These are phyloP conservation scores for Drosophila ananassae DNA, from an alignment of 1,140 invertebrate species.

Conservation along the genomic window DNA sequence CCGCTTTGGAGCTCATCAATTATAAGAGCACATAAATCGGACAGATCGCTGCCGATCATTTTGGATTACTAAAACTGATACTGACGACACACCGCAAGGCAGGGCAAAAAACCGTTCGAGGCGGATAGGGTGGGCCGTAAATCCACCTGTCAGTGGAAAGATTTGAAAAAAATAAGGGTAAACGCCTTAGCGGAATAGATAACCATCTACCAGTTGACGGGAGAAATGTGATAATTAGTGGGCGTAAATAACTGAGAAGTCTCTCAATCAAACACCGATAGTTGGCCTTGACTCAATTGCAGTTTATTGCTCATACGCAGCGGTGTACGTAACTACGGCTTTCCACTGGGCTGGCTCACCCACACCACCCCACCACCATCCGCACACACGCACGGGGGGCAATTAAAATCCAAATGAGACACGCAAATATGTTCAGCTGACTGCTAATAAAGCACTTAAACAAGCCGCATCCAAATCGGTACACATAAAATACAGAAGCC, in stretches of 20 bases:
- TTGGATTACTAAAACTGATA: constrained; percentile 16
- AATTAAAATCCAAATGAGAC: constrained; percentile 40
- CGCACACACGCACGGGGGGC: constrained; percentile 13
- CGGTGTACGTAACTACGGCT: constrained; percentile 49
- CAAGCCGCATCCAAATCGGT: constrained; percentile 24
- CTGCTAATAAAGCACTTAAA: constrained; percentile 59
- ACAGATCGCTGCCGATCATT: not conserved
- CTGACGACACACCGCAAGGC: not conserved
- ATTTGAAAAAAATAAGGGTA: constrained; percentile 1
- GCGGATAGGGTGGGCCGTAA: constrained; percentile 7
- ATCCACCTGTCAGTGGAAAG: constrained; percentile 18
- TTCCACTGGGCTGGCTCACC: constrained; percentile 32
- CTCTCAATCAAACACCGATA: constrained; percentile 10
- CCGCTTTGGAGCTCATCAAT: constrained; percentile 21
- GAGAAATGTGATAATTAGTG: constrained; percentile 10
- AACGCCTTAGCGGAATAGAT: not conserved
- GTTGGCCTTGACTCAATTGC: constrained; percentile 65
- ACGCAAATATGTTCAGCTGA: constrained; percentile 75
- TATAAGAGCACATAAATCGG: constrained; percentile 31
- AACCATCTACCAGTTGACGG: not conserved
- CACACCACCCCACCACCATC: not conserved
- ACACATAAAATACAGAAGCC: constrained; percentile 1
- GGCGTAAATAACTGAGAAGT: constrained; percentile 22
- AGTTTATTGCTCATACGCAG: constrained; percentile 64
- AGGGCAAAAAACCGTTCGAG: constrained; percentile 13